Evolutionary conservation across 2,888 invertebrate genomes (phyloP).

Genomic region (Aspidiotus destructor): DNA sequence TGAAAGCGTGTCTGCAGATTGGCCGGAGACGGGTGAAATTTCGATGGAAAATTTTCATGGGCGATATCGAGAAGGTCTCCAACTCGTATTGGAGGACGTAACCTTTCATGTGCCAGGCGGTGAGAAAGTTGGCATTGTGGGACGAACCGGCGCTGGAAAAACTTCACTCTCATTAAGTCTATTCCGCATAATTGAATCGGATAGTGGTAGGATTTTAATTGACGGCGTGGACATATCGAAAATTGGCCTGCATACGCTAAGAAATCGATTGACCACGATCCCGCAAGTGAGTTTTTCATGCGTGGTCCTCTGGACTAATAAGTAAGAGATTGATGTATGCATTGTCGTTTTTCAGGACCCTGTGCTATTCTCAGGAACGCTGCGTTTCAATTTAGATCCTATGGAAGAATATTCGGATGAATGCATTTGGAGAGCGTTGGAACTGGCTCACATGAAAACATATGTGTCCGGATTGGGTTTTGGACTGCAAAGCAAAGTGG

Average conservation of each 20-base stretch:
- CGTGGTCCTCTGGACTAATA: too few species aligned
- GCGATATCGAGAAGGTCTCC: constrained; percentile 75
- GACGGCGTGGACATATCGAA: constrained; percentile 72
- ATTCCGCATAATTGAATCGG: constrained; percentile 81
- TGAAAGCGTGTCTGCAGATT: constrained; percentile 44
- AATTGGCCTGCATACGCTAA: constrained; percentile 74
- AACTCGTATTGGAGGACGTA: constrained; percentile 72
- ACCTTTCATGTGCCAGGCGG: constrained; percentile 67
- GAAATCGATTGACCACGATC: constrained; percentile 51
- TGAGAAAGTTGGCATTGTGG: constrained; percentile 84
- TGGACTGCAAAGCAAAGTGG: constrained; percentile 70
- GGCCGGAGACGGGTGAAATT: constrained; percentile 76
- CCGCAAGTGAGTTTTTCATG: constrained; percentile 41
- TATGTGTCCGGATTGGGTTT: constrained; percentile 69
- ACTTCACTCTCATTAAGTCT: constrained; percentile 77
- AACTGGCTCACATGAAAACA: constrained; percentile 76
- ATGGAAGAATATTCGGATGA: constrained; percentile 68
- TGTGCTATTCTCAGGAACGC: constrained; percentile 82
- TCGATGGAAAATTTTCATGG: constrained; percentile 72
- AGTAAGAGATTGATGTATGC: too few species aligned
- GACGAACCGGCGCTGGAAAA: constrained; percentile 85
- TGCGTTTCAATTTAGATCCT: constrained; percentile 88
- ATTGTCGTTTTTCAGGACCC: constrained; percentile 59
- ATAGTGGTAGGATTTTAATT: constrained; percentile 68
- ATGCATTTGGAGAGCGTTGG: constrained; percentile 77